Conservation (phyloP, 2,113 vertebrate species). For the Acrocephalus kingi region DNA sequence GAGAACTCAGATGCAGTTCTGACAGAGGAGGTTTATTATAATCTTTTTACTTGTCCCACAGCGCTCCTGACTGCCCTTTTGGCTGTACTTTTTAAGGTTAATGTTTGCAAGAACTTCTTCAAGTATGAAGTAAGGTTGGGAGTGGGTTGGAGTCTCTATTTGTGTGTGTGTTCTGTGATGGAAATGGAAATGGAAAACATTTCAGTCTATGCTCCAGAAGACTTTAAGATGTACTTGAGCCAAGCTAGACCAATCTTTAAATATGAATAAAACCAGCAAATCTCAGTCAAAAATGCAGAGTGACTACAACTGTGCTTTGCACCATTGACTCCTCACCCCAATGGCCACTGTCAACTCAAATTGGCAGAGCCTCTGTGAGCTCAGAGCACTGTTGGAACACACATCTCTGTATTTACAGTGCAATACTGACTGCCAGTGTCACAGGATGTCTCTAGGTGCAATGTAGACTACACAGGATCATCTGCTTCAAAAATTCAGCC, state of each 20-base stretch:
- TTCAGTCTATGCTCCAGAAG: not conserved
- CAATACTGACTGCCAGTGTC: not conserved
- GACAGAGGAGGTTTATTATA: not conserved
- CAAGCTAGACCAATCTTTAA: not conserved
- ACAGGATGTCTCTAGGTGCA: not conserved
- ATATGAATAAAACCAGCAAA: not conserved
- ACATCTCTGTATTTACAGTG: not conserved
- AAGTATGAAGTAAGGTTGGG: not conserved
- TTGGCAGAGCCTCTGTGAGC: not conserved
- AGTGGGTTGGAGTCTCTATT: not conserved
- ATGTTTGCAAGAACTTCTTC: not conserved
- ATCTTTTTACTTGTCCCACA: not conserved
- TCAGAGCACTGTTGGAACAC: not conserved
- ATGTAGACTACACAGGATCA: not conserved
- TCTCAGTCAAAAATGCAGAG: not conserved
- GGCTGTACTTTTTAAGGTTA: not conserved
- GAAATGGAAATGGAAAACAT: not conserved
- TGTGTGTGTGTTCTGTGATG: not conserved
- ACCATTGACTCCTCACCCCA: not conserved
- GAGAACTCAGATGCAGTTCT: not conserved
- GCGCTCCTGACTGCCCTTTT: not conserved
- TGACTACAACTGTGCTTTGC: not conserved
- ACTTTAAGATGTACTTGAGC: not conserved
- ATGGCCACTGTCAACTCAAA: not conserved
- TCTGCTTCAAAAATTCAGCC: not conserved